Percentiles rank a stretch among this genome's conserved stretches.
Evolutionary conservation across 2,888 invertebrate species (phyloP).

Genomic region (Drosophila falleni): DNA sequence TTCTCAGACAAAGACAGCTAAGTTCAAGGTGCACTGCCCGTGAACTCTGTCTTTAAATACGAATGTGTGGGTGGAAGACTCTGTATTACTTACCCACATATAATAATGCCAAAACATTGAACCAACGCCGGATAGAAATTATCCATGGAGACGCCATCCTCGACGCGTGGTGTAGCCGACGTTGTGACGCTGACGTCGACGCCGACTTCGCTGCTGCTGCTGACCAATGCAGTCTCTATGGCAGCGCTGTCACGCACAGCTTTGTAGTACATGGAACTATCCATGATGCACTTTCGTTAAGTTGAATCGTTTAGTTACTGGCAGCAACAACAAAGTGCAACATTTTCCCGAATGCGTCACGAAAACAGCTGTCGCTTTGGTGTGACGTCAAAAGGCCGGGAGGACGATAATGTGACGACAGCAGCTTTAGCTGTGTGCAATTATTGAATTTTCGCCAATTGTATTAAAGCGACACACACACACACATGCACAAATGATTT

Average conservation of each 20-base stretch:
- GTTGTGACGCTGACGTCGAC: slow-evolving; percentile 12
- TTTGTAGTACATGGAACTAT: slow-evolving; percentile 79
- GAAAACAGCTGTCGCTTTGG: slow-evolving; percentile 56
- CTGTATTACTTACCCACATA: slow-evolving; percentile 91
- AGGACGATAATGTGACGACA: slow-evolving; percentile 16
- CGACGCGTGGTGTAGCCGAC: slow-evolving; percentile 46
- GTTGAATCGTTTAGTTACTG: neutral
- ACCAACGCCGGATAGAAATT: slow-evolving; percentile 96
- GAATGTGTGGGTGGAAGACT: too few relatives aligned
- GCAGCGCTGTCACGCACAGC: slow-evolving; percentile 47
- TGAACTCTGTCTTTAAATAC: slow-evolving; percentile 11
- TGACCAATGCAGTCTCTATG: slow-evolving; percentile 37
- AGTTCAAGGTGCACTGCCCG: slow-evolving; percentile 24
- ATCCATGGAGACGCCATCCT: slow-evolving; percentile 87
- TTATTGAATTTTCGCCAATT: slow-evolving; percentile 68
- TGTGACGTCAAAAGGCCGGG: slow-evolving; percentile 66
- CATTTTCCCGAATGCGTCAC: slow-evolving; percentile 30
- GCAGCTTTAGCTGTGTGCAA: slow-evolving; percentile 17
- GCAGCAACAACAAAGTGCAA: slow-evolving; percentile 28
- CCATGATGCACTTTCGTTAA: slow-evolving; percentile 58
- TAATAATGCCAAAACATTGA: slow-evolving; percentile 96
- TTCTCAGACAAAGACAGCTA: slow-evolving; percentile 19
- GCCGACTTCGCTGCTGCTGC: slow-evolving; percentile 12
- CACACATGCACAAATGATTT: slow-evolving; percentile 32
- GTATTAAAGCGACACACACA: slow-evolving; percentile 17